These are phyloP conservation scores for Tauraco hartlaubi DNA, from an alignment of 2,797 vertebrate species.

Conservation along the genomic window DNA sequence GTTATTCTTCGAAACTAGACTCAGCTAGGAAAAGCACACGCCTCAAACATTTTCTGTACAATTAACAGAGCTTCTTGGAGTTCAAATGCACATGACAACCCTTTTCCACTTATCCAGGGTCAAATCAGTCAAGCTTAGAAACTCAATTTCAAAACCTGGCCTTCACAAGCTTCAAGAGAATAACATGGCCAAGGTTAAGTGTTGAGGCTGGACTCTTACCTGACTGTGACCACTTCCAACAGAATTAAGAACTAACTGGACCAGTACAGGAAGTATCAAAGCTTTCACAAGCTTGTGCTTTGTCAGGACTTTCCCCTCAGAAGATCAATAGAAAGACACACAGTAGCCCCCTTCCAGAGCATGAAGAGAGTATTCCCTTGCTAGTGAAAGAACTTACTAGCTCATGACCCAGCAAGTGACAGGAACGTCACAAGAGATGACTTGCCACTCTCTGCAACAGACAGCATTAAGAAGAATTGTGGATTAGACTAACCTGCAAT, in stretches of 20 bases:
- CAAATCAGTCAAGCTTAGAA: not conserved
- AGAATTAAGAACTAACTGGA: not conserved
- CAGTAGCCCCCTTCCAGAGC: not conserved
- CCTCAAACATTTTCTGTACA: not conserved
- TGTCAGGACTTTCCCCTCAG: not conserved
- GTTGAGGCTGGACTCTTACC: not conserved
- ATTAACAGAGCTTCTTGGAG: not conserved
- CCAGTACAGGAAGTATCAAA: accelerated
- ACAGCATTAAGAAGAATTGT: not conserved
- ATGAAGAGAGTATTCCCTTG: not conserved
- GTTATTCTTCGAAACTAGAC: not conserved
- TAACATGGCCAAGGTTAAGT: accelerated
- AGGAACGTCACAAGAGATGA: not conserved
- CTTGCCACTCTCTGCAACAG: not conserved
- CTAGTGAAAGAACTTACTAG: not conserved
- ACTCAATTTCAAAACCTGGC: accelerated
- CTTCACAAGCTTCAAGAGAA: not conserved
- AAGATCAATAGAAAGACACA: not conserved
- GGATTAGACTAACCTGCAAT: not conserved
- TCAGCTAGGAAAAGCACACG: not conserved
- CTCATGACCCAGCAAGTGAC: not conserved
- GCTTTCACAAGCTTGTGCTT: not conserved
- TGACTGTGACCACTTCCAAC: not conserved
- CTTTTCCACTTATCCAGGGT: not conserved
- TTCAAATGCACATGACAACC: not conserved